These are phyloP conservation scores for Ophion costatus DNA, from an alignment of 2,888 invertebrate genomes.

Conservation along the genomic window DNA sequence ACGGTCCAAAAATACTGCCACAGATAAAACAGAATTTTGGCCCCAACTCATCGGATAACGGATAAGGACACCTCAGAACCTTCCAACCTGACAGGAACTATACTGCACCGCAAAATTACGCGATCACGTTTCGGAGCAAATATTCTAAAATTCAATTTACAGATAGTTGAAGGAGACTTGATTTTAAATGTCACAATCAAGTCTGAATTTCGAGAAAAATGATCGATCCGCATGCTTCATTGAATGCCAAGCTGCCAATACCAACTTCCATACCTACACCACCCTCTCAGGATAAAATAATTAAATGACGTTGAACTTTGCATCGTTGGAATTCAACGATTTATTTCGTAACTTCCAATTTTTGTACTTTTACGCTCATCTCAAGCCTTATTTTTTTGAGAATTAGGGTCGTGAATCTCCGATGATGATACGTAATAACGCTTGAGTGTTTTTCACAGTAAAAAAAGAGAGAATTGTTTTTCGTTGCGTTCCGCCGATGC, in stretches of 20 bases:
- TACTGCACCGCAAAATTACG: neutral
- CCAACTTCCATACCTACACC: neutral
- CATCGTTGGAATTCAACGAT: too few relatives aligned
- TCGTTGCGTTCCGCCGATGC: too few relatives aligned
- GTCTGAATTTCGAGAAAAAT: neutral
- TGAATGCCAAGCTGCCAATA: neutral
- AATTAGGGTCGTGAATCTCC: neutral
- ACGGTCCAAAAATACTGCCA: neutral
- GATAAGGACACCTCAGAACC: neutral
- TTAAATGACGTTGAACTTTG: too few relatives aligned
- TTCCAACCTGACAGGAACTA: neutral
- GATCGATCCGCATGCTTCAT: neutral
- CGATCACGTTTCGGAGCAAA: neutral
- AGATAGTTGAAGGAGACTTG: neutral
- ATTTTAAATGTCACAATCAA: neutral
- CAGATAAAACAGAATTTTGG: slow-evolving; percentile 26
- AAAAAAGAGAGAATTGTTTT: too few relatives aligned
- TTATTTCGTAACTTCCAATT: too few relatives aligned
- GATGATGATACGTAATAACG: too few relatives aligned
- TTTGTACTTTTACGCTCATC: too few relatives aligned
- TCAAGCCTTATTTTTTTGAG: neutral
- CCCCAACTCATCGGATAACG: slow-evolving; percentile 4
- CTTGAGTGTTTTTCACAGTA: too few relatives aligned
- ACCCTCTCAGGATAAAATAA: too few relatives aligned
- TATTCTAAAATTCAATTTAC: neutral